phyloP scores from a whole-genome alignment of 2,113 vertebrate species.

The Halcyon malimbica region DNA sequence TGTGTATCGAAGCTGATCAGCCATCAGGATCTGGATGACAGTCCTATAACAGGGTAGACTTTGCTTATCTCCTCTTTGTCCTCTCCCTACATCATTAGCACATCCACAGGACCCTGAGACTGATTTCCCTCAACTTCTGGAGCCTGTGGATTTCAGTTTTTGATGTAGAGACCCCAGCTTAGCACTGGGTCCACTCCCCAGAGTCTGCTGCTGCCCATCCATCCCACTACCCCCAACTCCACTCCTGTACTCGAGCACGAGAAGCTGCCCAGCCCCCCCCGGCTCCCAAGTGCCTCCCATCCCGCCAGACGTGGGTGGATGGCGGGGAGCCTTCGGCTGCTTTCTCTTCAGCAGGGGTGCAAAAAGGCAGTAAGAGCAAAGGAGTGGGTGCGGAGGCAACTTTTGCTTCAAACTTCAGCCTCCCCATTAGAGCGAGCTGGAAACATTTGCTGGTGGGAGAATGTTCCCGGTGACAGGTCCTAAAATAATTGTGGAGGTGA shows the following conservation, averaged over 20 bases:
- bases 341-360: not conserved
- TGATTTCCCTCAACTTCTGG: fast-evolving
- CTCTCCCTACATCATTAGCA: not conserved
- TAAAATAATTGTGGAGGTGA: conserved; percentile 63
- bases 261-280: not conserved
- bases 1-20: fast-evolving
- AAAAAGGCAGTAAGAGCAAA: not conserved
- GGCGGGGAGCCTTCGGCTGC: fast-evolving
- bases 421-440: conserved; percentile 6
- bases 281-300: not conserved
- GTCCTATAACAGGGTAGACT: too few species aligned
- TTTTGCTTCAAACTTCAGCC: not conserved
- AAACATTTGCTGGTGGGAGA: conserved; percentile 66
- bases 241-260: fast-evolving
- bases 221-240: not conserved
- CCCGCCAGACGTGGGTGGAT: not conserved
- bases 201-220: not conserved
- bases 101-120: not conserved
- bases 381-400: conserved; percentile 9
- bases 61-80: not conserved
- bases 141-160: fast-evolving
- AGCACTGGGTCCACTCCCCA: fast-evolving
- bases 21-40: not conserved
- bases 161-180: not conserved
- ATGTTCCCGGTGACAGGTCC: conserved; percentile 48